Evolutionary conservation across 2,797 vertebrate species (phyloP), one percentile per base, ranked within the genome.

Genomic region (Micrastur ruficollis): DNA sequence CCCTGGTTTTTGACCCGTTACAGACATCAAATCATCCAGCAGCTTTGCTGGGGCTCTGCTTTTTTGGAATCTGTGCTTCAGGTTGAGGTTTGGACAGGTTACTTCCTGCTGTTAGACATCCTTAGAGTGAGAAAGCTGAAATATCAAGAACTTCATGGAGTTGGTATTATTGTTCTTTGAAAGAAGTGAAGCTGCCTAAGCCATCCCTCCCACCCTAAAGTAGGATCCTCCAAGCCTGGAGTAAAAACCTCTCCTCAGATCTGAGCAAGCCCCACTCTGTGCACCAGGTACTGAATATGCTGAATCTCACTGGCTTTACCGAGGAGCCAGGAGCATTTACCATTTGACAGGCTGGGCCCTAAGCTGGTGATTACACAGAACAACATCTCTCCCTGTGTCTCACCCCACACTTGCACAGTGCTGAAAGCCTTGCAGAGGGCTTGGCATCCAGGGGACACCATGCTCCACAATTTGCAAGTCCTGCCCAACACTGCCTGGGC

Each of bases 391-490:
- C 17, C 25, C 59, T 9, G 8, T 9, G 15, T 50, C 46, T 74
- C 61, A 74, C 9, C 34, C 16, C 52, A 20, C 0, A 0, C 36
- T 21, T 67, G 27, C 63, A 50, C 31, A 8, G 42, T 7, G 14
- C 59, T 20, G 32, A 82, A 14, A 46, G 78, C 63, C 67, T 63
- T 36, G 55, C 55, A 55, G 63, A 59, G 56, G 34, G 25, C 36
- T 87, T 49, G 63, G 74, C 49, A 62, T 21, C 38, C 68, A 68
- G 26, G 11, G 44, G 4, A 59, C n/a, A 11, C 20, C 0, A 0
- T 6, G 29, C 46, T 49, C 38, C 26, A 31, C 12, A 8, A 6
- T 42, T 44, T 65, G 36, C n/a, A 49, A 49, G 19, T 14, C 1
- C 9, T 88, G 55, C 36, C 56, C 91, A 61, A 1, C 5, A 4